phyloP scores from a whole-genome alignment of 2,113 vertebrate genomes.

The Uria aalge region DNA sequence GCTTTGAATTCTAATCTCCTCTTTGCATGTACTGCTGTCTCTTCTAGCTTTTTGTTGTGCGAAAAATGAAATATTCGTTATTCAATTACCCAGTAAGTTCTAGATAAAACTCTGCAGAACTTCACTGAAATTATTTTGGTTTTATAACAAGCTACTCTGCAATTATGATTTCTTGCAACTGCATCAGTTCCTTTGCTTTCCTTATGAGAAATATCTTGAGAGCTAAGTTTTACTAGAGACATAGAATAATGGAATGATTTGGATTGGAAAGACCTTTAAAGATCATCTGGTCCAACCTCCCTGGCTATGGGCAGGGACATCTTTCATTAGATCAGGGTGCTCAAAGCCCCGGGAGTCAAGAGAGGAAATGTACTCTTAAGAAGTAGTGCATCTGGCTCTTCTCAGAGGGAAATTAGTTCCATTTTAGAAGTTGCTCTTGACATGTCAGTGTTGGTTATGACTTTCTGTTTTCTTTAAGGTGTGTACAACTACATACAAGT shows the following conservation, averaged over 20 bases:
- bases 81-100: not conserved
- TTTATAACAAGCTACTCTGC: not conserved
- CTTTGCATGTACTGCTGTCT: not conserved
- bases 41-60: not conserved
- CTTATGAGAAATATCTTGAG: not conserved
- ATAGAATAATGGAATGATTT: not conserved
- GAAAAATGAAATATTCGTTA: not conserved
- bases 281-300: not conserved
- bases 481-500: not conserved
- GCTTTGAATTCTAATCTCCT: not conserved
- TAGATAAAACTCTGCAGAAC: not conserved
- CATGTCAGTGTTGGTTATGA: not conserved
- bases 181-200: not conserved
- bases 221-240: not conserved
- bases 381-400: not conserved
- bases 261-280: not conserved
- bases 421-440: not conserved
- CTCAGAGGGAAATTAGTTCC: not conserved
- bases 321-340: not conserved
- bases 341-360: not conserved
- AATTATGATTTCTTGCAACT: not conserved
- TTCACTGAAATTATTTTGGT: not conserved
- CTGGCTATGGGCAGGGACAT: rapidly evolving
- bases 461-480: not conserved
- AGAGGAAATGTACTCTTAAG: not conserved